Percentiles rank a stretch among this genome's conserved stretches.
These are phyloP conservation scores for Gonatopus flavifemur DNA, from an alignment of 1,140 invertebrate genomes.

Conservation along the genomic window DNA sequence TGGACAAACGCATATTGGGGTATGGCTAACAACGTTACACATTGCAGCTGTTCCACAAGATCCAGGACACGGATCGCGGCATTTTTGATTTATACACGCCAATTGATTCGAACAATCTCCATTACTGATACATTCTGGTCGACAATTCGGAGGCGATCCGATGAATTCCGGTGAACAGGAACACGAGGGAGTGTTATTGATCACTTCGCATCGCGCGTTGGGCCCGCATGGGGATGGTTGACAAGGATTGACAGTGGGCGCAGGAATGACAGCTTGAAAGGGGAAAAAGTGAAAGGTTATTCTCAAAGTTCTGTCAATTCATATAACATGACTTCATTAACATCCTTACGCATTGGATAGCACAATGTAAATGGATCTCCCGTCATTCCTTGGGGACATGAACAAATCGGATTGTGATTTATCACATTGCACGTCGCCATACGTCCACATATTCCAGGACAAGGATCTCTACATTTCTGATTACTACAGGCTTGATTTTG, in stretches of 20 bases:
- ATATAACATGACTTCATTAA: too few species aligned
- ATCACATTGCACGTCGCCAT: slow-evolving; percentile 63
- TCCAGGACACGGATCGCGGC: slow-evolving; percentile 54
- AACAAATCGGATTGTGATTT: slow-evolving; percentile 56
- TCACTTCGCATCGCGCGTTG: slow-evolving; percentile 55
- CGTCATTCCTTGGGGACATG: slow-evolving; percentile 46
- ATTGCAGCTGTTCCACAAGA: slow-evolving; percentile 66
- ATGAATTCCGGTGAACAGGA: slow-evolving; percentile 57
- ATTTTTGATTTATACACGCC: slow-evolving; percentile 56
- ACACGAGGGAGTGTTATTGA: slow-evolving; percentile 52
- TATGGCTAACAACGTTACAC: slow-evolving; percentile 67
- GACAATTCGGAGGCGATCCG: slow-evolving; percentile 61
- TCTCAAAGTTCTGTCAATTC: too few species aligned
- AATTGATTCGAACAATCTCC: slow-evolving; percentile 54
- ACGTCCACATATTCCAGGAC: slow-evolving; percentile 64
- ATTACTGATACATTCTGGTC: slow-evolving; percentile 56
- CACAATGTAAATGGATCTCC: slow-evolving; percentile 61
- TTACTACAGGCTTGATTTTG: slow-evolving; percentile 65
- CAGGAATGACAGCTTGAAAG: slow-evolving; percentile 23
- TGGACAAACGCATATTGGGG: slow-evolving; percentile 68
- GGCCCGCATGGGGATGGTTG: slow-evolving; percentile 57
- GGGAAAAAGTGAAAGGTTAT: too few species aligned
- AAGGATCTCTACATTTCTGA: slow-evolving; percentile 69
- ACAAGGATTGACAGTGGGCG: slow-evolving; percentile 45
- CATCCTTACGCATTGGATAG: slow-evolving; percentile 58